A percentile compares a stretch with the other conserved stretches of the same genome.
Conservation (phyloP, 2,888 invertebrate genomes). For the Meganola albula region DNA sequence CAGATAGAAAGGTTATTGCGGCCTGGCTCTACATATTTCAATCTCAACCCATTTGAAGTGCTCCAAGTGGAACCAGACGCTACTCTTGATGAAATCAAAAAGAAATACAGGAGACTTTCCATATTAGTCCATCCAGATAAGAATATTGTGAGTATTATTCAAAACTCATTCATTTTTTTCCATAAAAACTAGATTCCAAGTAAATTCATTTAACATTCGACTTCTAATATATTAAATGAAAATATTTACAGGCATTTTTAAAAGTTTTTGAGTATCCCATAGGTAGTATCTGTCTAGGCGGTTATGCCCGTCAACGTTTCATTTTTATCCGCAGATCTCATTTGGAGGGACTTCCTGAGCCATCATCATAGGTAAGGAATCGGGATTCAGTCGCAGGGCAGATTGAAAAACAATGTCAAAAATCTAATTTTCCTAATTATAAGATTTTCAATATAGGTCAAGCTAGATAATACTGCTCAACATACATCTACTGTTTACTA, state of each 20-base stretch:
- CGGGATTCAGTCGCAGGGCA: too few relatives aligned
- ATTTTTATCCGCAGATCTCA: constrained; percentile 72
- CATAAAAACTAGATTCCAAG: too few relatives aligned
- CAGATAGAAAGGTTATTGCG: constrained; percentile 97
- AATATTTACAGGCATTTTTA: too few relatives aligned
- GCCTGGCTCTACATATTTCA: constrained; percentile 99
- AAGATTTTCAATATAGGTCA: too few relatives aligned
- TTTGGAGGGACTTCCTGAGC: constrained; percentile 46
- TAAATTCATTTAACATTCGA: too few relatives aligned
- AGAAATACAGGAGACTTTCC: constrained; percentile 96
- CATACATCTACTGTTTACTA: too few relatives aligned
- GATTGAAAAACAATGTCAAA: too few relatives aligned
- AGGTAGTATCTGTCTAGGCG: constrained; percentile 58
- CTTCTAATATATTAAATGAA: too few relatives aligned
- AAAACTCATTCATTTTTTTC: too few relatives aligned
- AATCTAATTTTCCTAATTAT: too few relatives aligned
- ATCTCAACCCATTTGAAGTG: constrained; percentile 97
- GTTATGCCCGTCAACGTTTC: constrained; percentile 74
- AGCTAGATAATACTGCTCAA: too few relatives aligned
- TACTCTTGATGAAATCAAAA: constrained; percentile 94
- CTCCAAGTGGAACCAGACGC: constrained; percentile 94
- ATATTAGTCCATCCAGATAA: constrained; percentile 99
- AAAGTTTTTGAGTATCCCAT: too few relatives aligned
- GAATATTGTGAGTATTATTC: constrained; percentile 81
- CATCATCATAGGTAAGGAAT: constrained; percentile 60